Evolutionary conservation across 2,113 vertebrate species (phyloP).

Genomic region (Manacus vitellinus): DNA sequence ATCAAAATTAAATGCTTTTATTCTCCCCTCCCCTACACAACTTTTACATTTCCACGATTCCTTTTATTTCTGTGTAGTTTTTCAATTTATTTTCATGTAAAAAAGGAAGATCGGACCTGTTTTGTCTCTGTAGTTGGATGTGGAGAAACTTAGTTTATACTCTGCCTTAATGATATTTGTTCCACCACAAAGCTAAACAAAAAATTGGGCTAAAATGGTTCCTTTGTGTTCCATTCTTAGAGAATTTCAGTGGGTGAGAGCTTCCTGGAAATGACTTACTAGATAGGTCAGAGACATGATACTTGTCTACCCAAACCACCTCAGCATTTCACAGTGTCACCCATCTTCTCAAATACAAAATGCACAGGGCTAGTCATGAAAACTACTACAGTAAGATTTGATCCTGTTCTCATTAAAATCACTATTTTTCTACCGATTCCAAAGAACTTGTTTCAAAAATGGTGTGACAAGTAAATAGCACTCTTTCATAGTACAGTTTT

Average conservation of each 20-base stretch:
- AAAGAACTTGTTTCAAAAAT: neutral
- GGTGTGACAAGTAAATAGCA: neutral
- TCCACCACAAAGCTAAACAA: neutral
- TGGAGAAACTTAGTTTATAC: neutral
- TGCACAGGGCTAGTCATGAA: neutral
- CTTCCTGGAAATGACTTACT: neutral
- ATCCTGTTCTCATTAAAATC: neutral
- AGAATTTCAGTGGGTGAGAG: neutral
- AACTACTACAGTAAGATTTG: neutral
- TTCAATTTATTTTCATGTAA: neutral
- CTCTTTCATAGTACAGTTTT: neutral
- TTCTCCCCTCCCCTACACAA: neutral
- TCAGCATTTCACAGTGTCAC: neutral
- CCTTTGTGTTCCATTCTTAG: neutral
- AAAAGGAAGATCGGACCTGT: neutral
- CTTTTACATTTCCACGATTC: neutral
- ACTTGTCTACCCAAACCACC: neutral
- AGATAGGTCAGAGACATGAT: neutral
- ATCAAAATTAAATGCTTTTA: neutral
- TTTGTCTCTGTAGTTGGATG: neutral
- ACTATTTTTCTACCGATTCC: neutral
- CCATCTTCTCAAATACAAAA: neutral
- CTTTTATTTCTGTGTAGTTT: neutral
- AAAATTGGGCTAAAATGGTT: neutral
- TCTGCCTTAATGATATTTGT: neutral